Evolutionary conservation across 2,888 invertebrate species (phyloP).

Genomic region (Biston betularia): DNA sequence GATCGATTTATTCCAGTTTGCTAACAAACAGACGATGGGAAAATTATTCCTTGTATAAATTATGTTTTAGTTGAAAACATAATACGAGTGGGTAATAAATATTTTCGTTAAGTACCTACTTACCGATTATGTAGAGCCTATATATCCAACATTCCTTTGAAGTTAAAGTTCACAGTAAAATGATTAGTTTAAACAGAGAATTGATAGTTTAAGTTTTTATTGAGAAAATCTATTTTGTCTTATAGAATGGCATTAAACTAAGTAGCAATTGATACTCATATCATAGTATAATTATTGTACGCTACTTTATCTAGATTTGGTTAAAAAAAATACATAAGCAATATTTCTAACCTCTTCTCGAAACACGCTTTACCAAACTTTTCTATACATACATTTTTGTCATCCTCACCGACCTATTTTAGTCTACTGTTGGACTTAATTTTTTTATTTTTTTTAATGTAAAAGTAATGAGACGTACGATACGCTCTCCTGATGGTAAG

Average conservation of each 20-base stretch:
- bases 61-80: slow-evolving; percentile 5
- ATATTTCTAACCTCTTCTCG: too few relatives aligned
- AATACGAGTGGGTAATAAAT: background rate
- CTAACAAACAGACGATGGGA: slow-evolving; percentile 25
- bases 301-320: too few relatives aligned
- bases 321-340: too few relatives aligned
- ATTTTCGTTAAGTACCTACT: background rate
- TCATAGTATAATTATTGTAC: too few relatives aligned
- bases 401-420: too few relatives aligned
- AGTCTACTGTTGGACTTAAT: too few relatives aligned
- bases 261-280: background rate
- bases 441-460: too few relatives aligned
- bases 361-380: too few relatives aligned
- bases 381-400: too few relatives aligned
- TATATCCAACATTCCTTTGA: background rate
- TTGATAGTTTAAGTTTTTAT: background rate
- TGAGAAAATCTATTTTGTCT: background rate
- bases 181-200: background rate
- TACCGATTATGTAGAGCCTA: background rate
- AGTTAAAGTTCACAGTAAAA: background rate
- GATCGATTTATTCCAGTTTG: slow-evolving; percentile 34
- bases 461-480: too few relatives aligned
- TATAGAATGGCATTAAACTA: too few relatives aligned
- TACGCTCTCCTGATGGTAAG: too few relatives aligned
- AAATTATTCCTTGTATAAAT: slow-evolving; percentile 26